phyloP scores from a whole-genome alignment of 64 coral and sea anemone genomes.

The Montipora efflorescens region DNA sequence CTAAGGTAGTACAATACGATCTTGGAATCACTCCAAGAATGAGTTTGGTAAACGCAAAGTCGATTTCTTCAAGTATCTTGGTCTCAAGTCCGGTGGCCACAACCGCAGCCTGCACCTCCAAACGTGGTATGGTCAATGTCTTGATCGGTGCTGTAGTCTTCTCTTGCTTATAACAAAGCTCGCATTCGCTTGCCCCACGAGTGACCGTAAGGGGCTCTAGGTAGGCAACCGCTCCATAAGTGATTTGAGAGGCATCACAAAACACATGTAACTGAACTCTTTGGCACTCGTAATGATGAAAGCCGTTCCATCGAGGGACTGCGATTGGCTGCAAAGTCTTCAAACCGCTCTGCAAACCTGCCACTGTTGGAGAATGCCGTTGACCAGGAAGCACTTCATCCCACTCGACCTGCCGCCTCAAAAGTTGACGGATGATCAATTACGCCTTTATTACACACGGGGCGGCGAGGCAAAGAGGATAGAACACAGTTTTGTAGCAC shows the following conservation, averaged over 20 bases:
- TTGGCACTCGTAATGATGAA: neutral
- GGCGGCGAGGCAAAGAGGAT: neutral
- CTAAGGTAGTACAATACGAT: neutral
- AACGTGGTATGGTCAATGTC: neutral
- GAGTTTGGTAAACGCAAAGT: neutral
- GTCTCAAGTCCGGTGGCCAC: neutral
- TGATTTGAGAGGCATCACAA: neutral
- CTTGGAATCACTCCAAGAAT: neutral
- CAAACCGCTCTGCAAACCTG: slow-evolving; percentile 2
- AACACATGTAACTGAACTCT: neutral
- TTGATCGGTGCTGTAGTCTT: neutral
- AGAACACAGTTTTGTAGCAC: neutral
- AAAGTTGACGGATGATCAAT: no score
- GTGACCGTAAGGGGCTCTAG: neutral
- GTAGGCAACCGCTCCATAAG: slow-evolving; percentile 51
- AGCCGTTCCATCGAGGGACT: neutral
- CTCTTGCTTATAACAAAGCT: slow-evolving; percentile 29
- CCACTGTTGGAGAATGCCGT: neutral
- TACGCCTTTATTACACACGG: neutral
- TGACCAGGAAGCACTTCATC: neutral
- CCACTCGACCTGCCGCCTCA: no score
- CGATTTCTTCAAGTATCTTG: neutral
- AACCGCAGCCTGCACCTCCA: neutral
- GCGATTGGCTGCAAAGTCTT: neutral
- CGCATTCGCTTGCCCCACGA: neutral